A percentile compares a stretch with the other conserved stretches of the same genome.
Evolutionary conservation across 2,888 invertebrate species (phyloP).

Genomic region (Drosophila vallismaia): DNA sequence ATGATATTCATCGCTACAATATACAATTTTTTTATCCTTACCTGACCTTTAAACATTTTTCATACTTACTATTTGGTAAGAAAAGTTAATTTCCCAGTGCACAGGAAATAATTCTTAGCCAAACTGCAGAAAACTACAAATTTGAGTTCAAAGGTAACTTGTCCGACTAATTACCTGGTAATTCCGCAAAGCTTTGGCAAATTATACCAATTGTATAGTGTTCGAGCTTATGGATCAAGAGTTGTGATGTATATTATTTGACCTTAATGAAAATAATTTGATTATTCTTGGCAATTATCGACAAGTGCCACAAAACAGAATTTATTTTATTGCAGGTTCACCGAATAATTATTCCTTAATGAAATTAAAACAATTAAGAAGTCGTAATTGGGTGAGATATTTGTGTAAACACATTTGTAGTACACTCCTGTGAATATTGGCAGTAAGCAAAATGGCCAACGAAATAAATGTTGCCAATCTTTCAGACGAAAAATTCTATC

Average conservation of each 20-base stretch:
- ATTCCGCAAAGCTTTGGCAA: not conserved
- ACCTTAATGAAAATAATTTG: not conserved
- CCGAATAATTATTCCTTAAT: not conserved
- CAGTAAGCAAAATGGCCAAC: too few species aligned
- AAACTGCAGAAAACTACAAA: not conserved
- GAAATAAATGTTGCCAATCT: constrained; percentile 27
- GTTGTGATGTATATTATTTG: not conserved
- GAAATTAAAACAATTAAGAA: not conserved
- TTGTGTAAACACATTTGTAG: not conserved
- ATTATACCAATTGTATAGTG: not conserved
- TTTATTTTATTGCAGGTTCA: not conserved
- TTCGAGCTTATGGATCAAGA: not conserved
- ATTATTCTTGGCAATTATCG: not conserved
- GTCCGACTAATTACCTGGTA: constrained; percentile 1
- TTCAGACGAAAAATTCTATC: constrained; percentile 21
- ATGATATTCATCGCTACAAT: not conserved
- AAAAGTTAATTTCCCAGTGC: not conserved
- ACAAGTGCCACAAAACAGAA: not conserved
- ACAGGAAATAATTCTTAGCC: not conserved
- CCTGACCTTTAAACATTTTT: not conserved
- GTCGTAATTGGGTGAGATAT: not conserved
- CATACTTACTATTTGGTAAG: not conserved
- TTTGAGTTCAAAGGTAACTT: constrained; percentile 1
- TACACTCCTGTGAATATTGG: constrained; percentile 23
- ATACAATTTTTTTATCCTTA: too few species aligned